Percentiles rank a stretch among this genome's conserved stretches.
phyloP scores from a whole-genome alignment of 37 sponge, comb jelly and placozoan genomes.

The Tethya wilhelma region DNA sequence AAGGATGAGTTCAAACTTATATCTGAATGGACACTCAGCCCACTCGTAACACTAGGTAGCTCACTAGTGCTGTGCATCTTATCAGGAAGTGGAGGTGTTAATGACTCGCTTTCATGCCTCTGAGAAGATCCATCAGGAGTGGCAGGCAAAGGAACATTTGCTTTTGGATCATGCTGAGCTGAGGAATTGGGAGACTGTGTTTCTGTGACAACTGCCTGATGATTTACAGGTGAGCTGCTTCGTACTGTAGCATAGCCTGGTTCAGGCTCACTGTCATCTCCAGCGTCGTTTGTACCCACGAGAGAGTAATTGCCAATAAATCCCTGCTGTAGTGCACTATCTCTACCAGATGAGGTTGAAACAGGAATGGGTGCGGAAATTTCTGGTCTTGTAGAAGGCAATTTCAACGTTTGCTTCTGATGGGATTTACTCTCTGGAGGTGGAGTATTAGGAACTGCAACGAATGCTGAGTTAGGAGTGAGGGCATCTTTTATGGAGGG shows the following conservation, averaged over 20 bases:
- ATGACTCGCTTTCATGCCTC: too few species aligned
- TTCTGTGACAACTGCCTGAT: too few species aligned
- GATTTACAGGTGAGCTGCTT: too few species aligned
- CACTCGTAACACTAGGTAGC: too few species aligned
- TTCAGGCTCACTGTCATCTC: background rate
- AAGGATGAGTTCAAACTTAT: too few species aligned
- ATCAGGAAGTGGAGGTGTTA: too few species aligned
- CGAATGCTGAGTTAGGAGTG: slow-evolving; percentile 29
- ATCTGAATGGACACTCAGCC: too few species aligned
- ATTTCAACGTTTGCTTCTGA: background rate
- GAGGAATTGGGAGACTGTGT: too few species aligned
- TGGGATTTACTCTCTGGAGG: background rate
- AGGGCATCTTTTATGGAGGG: slow-evolving; percentile 7
- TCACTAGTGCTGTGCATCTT: too few species aligned
- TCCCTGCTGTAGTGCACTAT: background rate
- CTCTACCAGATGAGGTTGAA: background rate
- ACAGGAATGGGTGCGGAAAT: background rate
- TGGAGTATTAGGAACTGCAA: slow-evolving; percentile 37
- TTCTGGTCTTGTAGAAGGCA: background rate
- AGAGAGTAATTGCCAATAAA: background rate
- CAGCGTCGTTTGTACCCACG: background rate
- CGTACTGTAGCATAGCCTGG: background rate
- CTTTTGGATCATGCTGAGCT: too few species aligned
- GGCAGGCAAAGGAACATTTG: too few species aligned
- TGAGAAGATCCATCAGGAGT: too few species aligned